phyloP scores from a whole-genome alignment of 2,113 vertebrate species.

The Hypomesus transpacificus region DNA sequence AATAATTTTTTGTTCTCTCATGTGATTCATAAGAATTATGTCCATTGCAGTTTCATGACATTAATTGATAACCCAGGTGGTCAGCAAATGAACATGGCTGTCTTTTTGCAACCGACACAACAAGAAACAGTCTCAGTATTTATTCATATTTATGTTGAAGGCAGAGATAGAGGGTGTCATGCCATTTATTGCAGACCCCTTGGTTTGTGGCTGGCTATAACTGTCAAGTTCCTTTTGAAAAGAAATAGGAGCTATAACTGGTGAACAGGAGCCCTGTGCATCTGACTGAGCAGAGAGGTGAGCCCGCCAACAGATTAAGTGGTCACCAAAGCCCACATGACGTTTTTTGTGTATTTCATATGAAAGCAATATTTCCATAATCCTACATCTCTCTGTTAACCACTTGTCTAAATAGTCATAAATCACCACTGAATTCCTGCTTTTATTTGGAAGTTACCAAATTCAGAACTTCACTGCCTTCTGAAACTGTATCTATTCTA shows the following conservation, averaged over 20 bases:
- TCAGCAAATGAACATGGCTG: not conserved
- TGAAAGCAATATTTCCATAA: conserved; percentile 67
- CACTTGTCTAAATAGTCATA: conserved; percentile 90
- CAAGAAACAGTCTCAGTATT: conserved; percentile 29
- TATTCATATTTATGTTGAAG: conserved; percentile 19
- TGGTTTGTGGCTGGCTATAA: conserved; percentile 45
- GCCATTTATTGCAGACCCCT: conserved; percentile 20
- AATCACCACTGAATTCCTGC: conserved; percentile 78
- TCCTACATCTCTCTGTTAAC: conserved; percentile 71
- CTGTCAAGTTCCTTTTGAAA: conserved; percentile 60
- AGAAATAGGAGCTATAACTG: conserved; percentile 50
- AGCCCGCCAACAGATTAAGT: conserved; percentile 66
- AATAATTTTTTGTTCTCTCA: not conserved
- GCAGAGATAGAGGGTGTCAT: conserved; percentile 25
- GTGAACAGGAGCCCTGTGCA: conserved; percentile 55
- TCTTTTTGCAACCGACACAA: conserved; percentile 11
- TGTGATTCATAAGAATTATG: not conserved
- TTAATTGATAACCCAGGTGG: conserved; percentile 10
- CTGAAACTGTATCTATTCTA: too few relatives aligned
- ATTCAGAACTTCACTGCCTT: conserved; percentile 62
- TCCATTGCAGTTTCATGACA: not conserved
- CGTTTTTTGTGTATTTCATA: conserved; percentile 60
- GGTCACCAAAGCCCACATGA: conserved; percentile 60
- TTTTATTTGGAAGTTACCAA: conserved; percentile 63
- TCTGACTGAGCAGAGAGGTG: conserved; percentile 29